Percentiles rank a stretch among this genome's conserved stretches.
These are phyloP conservation scores for Eciton burchellii DNA, from an alignment of 1,140 invertebrate species.

Conservation along the genomic window DNA sequence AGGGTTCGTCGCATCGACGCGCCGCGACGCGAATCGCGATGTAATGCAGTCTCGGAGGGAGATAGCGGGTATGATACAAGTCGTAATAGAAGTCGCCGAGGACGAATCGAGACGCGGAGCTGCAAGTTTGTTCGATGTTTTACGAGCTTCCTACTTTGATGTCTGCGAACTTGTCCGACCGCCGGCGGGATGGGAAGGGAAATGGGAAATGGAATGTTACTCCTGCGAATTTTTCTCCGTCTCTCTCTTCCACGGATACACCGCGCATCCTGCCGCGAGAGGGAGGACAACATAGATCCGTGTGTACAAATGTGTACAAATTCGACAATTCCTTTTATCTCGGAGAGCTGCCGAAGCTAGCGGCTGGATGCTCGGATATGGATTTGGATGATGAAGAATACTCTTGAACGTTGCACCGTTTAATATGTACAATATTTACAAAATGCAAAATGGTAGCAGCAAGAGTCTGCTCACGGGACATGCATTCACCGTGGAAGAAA, in stretches of 20 bases:
- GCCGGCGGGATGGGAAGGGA: not conserved
- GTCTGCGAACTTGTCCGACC: conserved; percentile 28
- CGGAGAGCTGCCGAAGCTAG: too few species aligned
- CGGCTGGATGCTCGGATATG: too few species aligned
- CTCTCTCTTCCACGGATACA: too few species aligned
- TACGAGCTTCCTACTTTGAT: conserved; percentile 56
- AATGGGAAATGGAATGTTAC: conserved; percentile 33
- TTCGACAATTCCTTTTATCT: not conserved
- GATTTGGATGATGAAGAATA: too few species aligned
- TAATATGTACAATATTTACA: too few species aligned
- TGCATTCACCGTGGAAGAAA: too few species aligned
- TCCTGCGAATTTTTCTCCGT: not conserved
- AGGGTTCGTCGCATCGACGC: too few species aligned
- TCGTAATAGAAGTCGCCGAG: conserved; percentile 43
- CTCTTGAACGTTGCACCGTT: too few species aligned
- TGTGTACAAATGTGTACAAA: not conserved
- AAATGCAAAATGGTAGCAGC: too few species aligned
- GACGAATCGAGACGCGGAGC: conserved; percentile 25
- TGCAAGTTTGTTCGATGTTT: conserved; percentile 46
- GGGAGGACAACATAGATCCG: too few species aligned
- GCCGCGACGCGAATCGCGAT: conserved; percentile 15
- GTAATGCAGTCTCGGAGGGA: conserved; percentile 29
- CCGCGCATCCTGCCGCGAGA: too few species aligned
- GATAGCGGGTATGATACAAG: conserved; percentile 25
- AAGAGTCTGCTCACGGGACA: too few species aligned